Evolutionary conservation across 2,888 invertebrate genomes (phyloP), one percentile per base, ranked within the genome.

Genomic region (Icerya purchasi): DNA sequence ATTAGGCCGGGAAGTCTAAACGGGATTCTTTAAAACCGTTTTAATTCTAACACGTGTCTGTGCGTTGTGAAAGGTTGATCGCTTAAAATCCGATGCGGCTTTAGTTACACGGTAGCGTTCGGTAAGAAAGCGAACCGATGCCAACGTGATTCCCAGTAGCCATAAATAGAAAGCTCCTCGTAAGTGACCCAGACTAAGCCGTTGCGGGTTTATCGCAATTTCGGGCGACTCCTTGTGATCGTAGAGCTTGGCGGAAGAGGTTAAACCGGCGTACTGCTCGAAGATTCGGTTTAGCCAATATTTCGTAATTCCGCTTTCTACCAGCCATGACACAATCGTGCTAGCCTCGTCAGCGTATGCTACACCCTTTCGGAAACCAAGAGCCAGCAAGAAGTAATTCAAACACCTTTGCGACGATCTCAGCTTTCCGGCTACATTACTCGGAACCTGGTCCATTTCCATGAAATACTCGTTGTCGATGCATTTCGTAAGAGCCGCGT

Each of bases 201-300:
- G 21, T n/a, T 54, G 36, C 24, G 59, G 58, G 20, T 57, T 22
- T 2, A 53, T 19, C 2, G 57, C 56, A 20, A 18, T 19, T 5
- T 60, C 53, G 1, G 54, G 23, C 19, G 53, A 60, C 3, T 56
- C 59, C 50, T 58, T 59, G 18, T 61, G 57, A 19, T 64, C 64
- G 58, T 63, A 63, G 22, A 63, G 61, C 22, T 53, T 57, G 8
- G 52, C 22, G 56, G 63, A 64, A n/a, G 64, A 59, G 22, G 61
- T 56, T 5, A 58, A 54, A 3, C 57, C 24, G 8, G 61, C 54
- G 21, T 51, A 58, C 3, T 22, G 51, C 10, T 61, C 62, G 50
- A 60, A 56, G 21, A 63, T 49, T 14, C 63, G 24, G 25, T 59
- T 52, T n/a, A 62, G 22, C 64, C 64, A 64, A 24, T 63, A 63